Conservation (phyloP, 2,888 invertebrate genomes). For the Cetonia aurata region DNA sequence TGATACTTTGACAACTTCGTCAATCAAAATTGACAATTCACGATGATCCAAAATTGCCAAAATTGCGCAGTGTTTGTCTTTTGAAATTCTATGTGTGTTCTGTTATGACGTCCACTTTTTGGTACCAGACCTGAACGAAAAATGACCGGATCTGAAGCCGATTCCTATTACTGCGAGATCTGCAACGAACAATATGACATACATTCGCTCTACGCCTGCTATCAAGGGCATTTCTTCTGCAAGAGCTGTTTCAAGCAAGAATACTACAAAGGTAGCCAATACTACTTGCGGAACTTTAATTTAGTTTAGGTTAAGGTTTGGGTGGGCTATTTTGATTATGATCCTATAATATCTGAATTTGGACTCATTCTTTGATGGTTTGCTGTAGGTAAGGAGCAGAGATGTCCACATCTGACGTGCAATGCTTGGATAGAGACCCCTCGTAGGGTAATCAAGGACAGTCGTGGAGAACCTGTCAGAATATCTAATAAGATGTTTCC, state of each 20-base stretch:
- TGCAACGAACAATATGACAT: conserved; percentile 48
- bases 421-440: conserved; percentile 46
- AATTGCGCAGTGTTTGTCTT: background rate
- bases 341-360: too few species aligned
- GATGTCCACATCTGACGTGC: conserved; percentile 48
- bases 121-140: conserved; percentile 7
- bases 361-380: too few species aligned
- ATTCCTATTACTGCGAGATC: conserved; percentile 48
- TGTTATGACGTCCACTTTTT: background rate
- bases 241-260: conserved; percentile 51
- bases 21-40: conserved; percentile 25
- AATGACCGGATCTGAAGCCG: conserved; percentile 36
- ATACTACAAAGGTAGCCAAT: conserved; percentile 48
- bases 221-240: conserved; percentile 54
- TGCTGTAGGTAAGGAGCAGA: conserved; percentile 45
- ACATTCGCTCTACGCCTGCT: conserved; percentile 51
- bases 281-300: too few species aligned
- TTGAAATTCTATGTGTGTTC: conserved; percentile 19
- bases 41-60: conserved; percentile 22
- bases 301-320: too few species aligned
- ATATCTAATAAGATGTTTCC: conserved; percentile 49
- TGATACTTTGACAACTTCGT: background rate
- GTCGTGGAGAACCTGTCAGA: conserved; percentile 27
- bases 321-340: background rate
- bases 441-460: background rate